phyloP scores from a whole-genome alignment of 2,113 vertebrate species.

The Anhinga anhinga region DNA sequence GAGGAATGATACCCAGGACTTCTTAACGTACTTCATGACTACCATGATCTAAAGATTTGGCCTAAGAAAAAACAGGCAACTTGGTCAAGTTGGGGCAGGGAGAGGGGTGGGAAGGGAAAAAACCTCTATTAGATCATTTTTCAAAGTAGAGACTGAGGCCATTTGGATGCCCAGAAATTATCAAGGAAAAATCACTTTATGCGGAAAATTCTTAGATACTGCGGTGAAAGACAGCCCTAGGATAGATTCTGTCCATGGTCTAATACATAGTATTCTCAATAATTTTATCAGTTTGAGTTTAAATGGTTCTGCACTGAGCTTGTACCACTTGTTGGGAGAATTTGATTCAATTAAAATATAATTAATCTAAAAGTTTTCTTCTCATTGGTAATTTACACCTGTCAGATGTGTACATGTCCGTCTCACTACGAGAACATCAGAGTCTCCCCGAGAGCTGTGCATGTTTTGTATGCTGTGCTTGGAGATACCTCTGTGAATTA shows the following conservation, averaged over 20 bases:
- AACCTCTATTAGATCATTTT: not conserved
- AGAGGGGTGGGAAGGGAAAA: not conserved
- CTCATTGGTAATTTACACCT: not conserved
- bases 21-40: not conserved
- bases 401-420: not conserved
- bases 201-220: not conserved
- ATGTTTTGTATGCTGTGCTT: fast-evolving
- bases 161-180: not conserved
- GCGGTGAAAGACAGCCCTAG: not conserved
- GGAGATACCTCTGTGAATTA: not conserved
- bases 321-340: not conserved
- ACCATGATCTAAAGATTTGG: not conserved
- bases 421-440: not conserved
- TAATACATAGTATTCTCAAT: not conserved
- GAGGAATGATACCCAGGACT: not conserved
- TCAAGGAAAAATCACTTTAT: not conserved
- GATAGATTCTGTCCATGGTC: not conserved
- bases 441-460: not conserved
- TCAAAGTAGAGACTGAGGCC: not conserved
- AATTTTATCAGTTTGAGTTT: not conserved
- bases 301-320: not conserved
- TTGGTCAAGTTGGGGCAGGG: not conserved
- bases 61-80: not conserved
- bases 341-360: not conserved
- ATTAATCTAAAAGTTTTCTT: not conserved